Evolutionary conservation across 1,140 invertebrate genomes (phyloP), one percentile per base, ranked within the genome.

Genomic region (Neodiprion pinetum): DNA sequence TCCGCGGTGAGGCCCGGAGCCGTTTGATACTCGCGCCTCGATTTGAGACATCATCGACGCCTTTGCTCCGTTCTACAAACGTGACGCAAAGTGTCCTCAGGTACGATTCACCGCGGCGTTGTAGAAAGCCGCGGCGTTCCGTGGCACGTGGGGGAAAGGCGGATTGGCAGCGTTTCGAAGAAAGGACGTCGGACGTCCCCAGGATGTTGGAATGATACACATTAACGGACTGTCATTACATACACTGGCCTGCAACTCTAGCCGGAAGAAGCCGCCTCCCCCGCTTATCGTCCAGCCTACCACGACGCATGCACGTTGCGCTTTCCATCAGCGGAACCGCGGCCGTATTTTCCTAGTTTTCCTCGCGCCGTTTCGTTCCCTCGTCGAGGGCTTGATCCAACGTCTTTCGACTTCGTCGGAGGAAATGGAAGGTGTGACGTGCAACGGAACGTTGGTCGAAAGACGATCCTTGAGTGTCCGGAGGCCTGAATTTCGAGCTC

Each of bases 181-280:
- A 61, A 12, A 61, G 53, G n/a, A 61, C 53, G 11, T 5, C 53
- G 9, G 67, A 47, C n/a, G 47, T 7, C 48, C 23, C 74, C 80
- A 80, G 80, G 82, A 83, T 80, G 82, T 81, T 71, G 71, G 79
- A 80, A 82, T 81, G 76, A 82, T 82, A 82, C 74, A 81, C 80
- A 83, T 83, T 81, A 48, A 71, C 21, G 61, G n/a, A 71, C 48
- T 77, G 50, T 74, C 74, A 71, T 72, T 74, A 48, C 75, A 74
- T 28, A 12, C 12, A 47, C 53, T 61, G 53, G 23, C n/a, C 71
- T 67, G 81, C 76, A 78, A 74, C 72, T 23, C 71, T 76, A 75
- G 78, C 79, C 77, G 81, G 80, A 82, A 80, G 79, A 80, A n/a
- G 53, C 53, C 75, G 74, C 73, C 68, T 67, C 48, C 66, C 73